These are phyloP conservation scores for Coracias cyanogaster DNA, from an alignment of 2,797 vertebrate species.

Conservation along the genomic window DNA sequence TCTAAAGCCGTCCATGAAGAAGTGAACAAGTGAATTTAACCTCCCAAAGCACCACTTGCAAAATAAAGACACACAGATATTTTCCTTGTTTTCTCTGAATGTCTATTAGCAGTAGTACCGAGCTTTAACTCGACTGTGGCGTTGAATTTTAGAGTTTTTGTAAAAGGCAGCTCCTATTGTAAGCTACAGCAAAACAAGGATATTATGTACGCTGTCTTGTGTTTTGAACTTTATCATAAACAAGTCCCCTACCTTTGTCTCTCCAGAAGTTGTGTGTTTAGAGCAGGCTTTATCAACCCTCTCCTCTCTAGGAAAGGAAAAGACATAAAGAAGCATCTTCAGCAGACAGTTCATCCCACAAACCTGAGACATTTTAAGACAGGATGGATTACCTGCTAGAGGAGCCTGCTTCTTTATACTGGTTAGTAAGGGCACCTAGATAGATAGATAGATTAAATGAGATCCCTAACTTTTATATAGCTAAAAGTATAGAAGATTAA, in stretches of 20 bases:
- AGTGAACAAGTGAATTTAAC: background rate
- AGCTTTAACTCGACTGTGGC: background rate
- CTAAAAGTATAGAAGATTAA: background rate
- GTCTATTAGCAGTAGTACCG: background rate
- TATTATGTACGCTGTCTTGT: background rate
- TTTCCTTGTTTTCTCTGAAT: background rate
- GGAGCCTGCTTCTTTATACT: background rate
- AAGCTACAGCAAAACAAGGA: background rate
- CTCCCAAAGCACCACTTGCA: background rate
- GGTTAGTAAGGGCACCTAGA: background rate
- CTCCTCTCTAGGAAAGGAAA: background rate
- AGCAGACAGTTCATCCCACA: background rate
- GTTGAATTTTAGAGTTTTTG: background rate
- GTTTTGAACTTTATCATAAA: background rate
- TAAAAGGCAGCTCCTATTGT: accelerated
- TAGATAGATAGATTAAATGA: background rate
- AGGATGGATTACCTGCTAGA: background rate
- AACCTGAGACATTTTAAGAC: background rate
- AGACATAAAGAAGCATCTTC: background rate
- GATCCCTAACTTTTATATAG: background rate
- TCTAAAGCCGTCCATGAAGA: background rate
- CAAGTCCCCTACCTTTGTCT: background rate
- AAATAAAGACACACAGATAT: background rate
- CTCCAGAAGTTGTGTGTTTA: background rate
- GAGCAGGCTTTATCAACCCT: background rate